Evolutionary conservation across 2,888 invertebrate species (phyloP).

Genomic region (Gisinianus flammeolus): DNA sequence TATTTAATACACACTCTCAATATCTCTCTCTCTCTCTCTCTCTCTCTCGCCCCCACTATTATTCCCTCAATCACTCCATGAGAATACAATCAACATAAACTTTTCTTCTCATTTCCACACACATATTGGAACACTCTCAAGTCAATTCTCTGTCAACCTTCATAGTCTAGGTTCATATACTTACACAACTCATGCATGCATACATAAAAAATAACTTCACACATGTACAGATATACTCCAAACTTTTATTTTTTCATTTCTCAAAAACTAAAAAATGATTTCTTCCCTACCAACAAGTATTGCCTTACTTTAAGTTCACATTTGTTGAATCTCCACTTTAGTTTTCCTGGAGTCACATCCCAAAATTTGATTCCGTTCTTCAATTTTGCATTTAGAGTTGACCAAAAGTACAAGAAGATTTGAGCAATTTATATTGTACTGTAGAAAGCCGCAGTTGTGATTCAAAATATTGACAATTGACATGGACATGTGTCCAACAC

Average conservation of each 20-base stretch:
- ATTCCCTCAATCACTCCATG: background rate
- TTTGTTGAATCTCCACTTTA: no score
- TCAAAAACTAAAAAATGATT: background rate
- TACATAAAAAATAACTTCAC: no score
- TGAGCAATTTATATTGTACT: no score
- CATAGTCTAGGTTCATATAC: no score
- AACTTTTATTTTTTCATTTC: background rate
- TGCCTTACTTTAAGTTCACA: no score
- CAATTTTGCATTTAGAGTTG: no score
- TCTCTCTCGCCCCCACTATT: background rate
- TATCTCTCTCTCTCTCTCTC: conserved; percentile 19
- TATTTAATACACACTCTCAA: background rate
- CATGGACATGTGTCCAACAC: background rate
- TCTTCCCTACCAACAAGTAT: background rate
- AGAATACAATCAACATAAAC: conserved; percentile 16
- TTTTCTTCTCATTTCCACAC: background rate
- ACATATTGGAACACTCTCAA: no score
- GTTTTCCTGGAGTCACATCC: no score
- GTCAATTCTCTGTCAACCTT: no score
- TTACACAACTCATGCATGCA: no score
- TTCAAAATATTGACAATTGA: conserved; percentile 21
- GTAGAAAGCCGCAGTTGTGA: background rate
- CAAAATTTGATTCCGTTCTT: no score
- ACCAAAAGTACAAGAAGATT: no score
- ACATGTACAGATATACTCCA: background rate